These are phyloP conservation scores for Tillus elongatus DNA, from an alignment of 2,888 invertebrate species.

Conservation along the genomic window DNA sequence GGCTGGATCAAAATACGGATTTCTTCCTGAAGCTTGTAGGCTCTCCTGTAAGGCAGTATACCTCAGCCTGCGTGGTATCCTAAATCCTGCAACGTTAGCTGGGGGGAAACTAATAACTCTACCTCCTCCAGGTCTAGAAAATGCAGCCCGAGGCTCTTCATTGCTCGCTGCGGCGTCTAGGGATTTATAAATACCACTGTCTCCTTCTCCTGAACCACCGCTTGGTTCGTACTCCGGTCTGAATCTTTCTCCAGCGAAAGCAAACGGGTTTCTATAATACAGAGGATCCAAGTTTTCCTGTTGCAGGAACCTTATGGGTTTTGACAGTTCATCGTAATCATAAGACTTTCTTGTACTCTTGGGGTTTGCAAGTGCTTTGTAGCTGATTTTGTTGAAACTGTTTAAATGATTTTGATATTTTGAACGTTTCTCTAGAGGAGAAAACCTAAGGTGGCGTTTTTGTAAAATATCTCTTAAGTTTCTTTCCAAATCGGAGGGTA, in stretches of 20 bases:
- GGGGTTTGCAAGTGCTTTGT: too few species aligned
- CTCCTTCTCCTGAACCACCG: constrained; percentile 22
- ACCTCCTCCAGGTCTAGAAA: constrained; percentile 17
- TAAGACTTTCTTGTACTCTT: constrained; percentile 22
- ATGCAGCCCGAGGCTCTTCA: constrained; percentile 19
- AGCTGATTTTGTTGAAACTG: neutral
- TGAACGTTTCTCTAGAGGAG: too few species aligned
- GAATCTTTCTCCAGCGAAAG: constrained; percentile 26
- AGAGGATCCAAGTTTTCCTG: constrained; percentile 8
- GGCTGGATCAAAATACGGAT: constrained; percentile 30
- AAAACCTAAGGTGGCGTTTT: too few species aligned
- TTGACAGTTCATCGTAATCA: constrained; percentile 21
- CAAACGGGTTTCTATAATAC: constrained; percentile 19
- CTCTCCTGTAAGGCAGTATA: constrained; percentile 18
- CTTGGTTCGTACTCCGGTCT: constrained; percentile 29
- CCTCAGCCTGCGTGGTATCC: constrained; percentile 24
- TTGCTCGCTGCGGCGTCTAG: constrained; percentile 10
- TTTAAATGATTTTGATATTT: too few species aligned
- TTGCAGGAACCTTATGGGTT: constrained; percentile 6
- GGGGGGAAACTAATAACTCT: constrained; percentile 19
- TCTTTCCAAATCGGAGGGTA: constrained; percentile 24
- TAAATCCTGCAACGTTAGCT: constrained; percentile 19
- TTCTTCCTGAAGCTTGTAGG: constrained; percentile 25
- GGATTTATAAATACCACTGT: constrained; percentile 12
- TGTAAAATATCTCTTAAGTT: neutral